A percentile compares a stretch with the other conserved stretches of the same genome.
Conservation (phyloP, 2,797 vertebrate species). For the Anisognathus igniventris region DNA sequence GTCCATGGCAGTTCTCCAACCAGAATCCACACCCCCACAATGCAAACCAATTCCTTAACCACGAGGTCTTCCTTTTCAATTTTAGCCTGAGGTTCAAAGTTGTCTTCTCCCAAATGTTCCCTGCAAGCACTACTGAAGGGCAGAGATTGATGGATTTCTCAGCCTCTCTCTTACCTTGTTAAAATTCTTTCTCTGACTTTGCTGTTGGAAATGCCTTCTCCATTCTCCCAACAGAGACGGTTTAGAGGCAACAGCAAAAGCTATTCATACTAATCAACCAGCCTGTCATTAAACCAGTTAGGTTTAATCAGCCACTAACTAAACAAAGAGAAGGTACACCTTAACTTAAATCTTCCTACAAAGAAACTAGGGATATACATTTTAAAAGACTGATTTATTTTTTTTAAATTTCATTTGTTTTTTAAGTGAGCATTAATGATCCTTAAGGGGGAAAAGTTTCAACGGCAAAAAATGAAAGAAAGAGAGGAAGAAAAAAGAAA, state of each 20-base stretch:
- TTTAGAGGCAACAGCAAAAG: not conserved
- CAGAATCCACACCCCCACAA: not conserved
- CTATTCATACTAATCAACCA: not conserved
- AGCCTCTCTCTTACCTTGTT: not conserved
- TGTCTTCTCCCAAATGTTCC: not conserved
- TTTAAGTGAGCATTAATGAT: not conserved
- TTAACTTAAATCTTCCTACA: not conserved
- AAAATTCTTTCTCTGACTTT: not conserved
- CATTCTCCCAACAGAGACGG: not conserved
- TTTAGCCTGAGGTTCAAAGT: not conserved
- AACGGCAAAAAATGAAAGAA: not conserved
- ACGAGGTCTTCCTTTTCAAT: not conserved
- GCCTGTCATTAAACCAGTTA: not conserved
- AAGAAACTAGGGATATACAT: not conserved
- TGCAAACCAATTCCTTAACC: not conserved
- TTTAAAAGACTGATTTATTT: not conserved
- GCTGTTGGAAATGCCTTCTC: not conserved
- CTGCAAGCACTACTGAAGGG: not conserved
- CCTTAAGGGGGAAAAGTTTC: not conserved
- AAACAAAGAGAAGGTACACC: not conserved
- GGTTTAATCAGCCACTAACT: not conserved
- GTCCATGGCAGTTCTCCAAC: not conserved
- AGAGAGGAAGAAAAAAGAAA: not conserved
- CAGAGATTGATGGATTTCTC: not conserved
- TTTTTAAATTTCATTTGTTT: not conserved